Percentiles rank a stretch among this genome's conserved stretches.
phyloP scores from a whole-genome alignment of 2,888 invertebrate species.

The Chirona hameri region DNA sequence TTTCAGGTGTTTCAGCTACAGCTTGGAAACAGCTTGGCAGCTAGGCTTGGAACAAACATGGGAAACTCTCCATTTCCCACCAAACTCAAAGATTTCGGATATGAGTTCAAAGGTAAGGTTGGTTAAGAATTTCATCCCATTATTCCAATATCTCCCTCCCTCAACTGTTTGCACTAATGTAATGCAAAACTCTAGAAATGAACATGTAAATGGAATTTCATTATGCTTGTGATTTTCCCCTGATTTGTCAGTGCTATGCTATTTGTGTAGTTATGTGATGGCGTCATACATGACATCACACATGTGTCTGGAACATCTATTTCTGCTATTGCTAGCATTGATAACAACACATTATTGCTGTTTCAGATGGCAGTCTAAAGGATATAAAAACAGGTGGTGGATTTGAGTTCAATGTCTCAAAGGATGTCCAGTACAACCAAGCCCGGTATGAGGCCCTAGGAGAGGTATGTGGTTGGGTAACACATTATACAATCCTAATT shows the following conservation, averaged over 20 bases:
- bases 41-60: background rate
- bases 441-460: slow-evolving; percentile 39
- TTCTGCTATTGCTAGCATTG: no score
- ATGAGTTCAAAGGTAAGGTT: background rate
- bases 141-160: no score
- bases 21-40: no score
- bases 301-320: no score
- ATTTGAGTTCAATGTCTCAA: slow-evolving; percentile 37
- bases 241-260: no score
- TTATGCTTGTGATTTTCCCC: background rate
- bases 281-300: no score
- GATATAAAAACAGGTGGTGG: slow-evolving; percentile 35
- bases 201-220: background rate
- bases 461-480: slow-evolving; percentile 34
- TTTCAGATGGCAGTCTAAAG: slow-evolving; percentile 36
- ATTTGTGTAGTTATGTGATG: no score
- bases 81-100: background rate
- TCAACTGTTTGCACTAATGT: no score
- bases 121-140: no score
- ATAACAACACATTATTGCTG: background rate
- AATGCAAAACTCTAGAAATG: no score
- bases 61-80: background rate
- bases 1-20: no score
- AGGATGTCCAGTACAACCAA: slow-evolving; percentile 36
- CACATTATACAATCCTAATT: background rate